A percentile compares a stretch with the other conserved stretches of the same genome.
phyloP scores from a whole-genome alignment of 2,797 vertebrate species.

The Trichosurus vulpecula region DNA sequence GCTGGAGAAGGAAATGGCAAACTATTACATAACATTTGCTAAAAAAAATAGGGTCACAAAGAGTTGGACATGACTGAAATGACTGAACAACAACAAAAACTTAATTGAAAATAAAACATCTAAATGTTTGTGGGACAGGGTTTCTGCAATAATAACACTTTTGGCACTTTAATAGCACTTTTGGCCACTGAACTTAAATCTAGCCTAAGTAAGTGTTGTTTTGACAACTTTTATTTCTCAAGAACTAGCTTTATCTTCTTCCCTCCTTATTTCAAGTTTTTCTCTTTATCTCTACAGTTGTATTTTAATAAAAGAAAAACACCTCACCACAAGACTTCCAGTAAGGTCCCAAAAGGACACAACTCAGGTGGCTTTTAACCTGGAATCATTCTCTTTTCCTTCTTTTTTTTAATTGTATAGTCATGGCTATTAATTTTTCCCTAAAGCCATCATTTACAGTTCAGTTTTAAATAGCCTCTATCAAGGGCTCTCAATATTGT shows the following conservation, averaged over 20 bases:
- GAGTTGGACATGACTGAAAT: neutral
- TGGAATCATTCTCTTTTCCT: constrained; percentile 59
- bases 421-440: constrained; percentile 66
- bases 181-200: constrained; percentile 61
- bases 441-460: constrained; percentile 62
- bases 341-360: constrained; percentile 59
- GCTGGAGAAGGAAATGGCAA: neutral
- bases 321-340: neutral
- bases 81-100: neutral
- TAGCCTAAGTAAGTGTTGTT: constrained; percentile 42
- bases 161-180: too few species aligned
- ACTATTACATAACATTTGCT: neutral
- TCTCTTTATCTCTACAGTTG: constrained; percentile 65
- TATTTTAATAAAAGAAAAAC: constrained; percentile 45
- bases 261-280: constrained; percentile 68
- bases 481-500: constrained; percentile 10
- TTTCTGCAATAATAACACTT: constrained; percentile 59
- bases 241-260: constrained; percentile 48
- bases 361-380: constrained; percentile 65
- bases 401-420: constrained; percentile 44
- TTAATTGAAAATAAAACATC: neutral
- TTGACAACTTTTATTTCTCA: constrained; percentile 70
- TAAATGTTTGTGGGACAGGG: neutral
- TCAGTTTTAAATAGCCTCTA: constrained; percentile 59
- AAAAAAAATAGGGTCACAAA: neutral